Conservation (phyloP, 2,888 invertebrate species). For the Drosophila acutilabella region DNA sequence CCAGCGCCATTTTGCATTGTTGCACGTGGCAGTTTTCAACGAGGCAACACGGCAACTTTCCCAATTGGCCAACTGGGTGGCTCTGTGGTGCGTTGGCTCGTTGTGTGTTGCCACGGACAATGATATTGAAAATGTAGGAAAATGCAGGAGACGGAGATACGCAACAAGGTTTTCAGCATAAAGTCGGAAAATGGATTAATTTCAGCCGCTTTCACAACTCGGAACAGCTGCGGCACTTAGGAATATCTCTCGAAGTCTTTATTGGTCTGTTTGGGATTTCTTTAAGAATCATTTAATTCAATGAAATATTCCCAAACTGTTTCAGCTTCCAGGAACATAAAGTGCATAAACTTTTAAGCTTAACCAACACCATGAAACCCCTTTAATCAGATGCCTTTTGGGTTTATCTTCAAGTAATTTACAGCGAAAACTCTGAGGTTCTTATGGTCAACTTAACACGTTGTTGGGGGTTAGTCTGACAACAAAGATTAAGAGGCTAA, state of each 20-base stretch:
- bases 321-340: background rate
- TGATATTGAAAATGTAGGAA: slow-evolving; percentile 17
- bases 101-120: slow-evolving; percentile 9
- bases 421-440: slow-evolving; percentile 2
- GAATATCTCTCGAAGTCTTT: background rate
- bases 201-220: slow-evolving; percentile 12
- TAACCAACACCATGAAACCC: background rate
- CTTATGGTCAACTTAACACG: slow-evolving; percentile 13
- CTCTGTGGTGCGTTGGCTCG: background rate
- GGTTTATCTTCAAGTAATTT: slow-evolving; percentile 6
- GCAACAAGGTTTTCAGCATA: slow-evolving; percentile 7
- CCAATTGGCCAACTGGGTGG: slow-evolving; percentile 35
- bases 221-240: background rate
- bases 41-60: slow-evolving; percentile 38
- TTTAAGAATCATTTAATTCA: slow-evolving; percentile 11
- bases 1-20: slow-evolving; percentile 67
- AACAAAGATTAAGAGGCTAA: slow-evolving; percentile 24
- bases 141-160: background rate
- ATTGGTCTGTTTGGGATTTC: slow-evolving; percentile 1
- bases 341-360: background rate
- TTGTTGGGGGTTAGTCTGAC: background rate
- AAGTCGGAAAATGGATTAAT: slow-evolving; percentile 21
- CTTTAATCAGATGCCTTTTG: background rate
- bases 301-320: slow-evolving; percentile 3
- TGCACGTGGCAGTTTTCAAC: slow-evolving; percentile 60